Conservation (phyloP, 2,113 vertebrate species). For the Charadrius vociferus region DNA sequence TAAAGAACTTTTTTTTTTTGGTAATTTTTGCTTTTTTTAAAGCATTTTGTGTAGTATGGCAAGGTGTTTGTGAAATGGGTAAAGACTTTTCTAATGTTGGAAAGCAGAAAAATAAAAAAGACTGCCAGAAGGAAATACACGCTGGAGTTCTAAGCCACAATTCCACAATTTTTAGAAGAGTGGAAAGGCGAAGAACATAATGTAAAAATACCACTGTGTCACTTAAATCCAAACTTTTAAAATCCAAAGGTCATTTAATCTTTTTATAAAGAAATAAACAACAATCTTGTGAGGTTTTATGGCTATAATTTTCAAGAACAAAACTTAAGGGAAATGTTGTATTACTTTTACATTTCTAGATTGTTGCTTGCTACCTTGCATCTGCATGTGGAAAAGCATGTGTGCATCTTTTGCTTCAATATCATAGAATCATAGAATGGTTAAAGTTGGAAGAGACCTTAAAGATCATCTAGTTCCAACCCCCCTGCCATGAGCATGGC, state of each 20-base stretch:
- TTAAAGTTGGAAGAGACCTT: neutral
- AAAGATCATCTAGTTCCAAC: neutral
- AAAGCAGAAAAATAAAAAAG: neutral
- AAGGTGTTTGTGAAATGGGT: neutral
- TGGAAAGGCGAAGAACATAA: neutral
- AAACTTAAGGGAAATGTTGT: neutral
- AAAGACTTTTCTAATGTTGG: neutral
- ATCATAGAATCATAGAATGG: neutral
- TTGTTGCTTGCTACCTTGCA: neutral
- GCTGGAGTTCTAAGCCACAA: neutral
- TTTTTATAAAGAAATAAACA: neutral
- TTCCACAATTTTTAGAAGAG: neutral
- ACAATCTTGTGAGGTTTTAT: neutral
- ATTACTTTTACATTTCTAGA: neutral
- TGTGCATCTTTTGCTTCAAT: neutral
- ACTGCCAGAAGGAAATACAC: neutral
- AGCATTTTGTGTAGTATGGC: neutral
- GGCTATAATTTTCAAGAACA: neutral
- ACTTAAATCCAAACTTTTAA: neutral
- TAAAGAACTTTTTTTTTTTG: neutral
- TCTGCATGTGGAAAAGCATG: neutral
- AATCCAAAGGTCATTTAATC: neutral
- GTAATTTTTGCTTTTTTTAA: neutral
- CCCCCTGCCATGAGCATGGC: neutral
- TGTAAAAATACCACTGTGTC: neutral